These are phyloP conservation scores for Phaethon lepturus DNA, from an alignment of 2,113 vertebrate species.

Conservation along the genomic window DNA sequence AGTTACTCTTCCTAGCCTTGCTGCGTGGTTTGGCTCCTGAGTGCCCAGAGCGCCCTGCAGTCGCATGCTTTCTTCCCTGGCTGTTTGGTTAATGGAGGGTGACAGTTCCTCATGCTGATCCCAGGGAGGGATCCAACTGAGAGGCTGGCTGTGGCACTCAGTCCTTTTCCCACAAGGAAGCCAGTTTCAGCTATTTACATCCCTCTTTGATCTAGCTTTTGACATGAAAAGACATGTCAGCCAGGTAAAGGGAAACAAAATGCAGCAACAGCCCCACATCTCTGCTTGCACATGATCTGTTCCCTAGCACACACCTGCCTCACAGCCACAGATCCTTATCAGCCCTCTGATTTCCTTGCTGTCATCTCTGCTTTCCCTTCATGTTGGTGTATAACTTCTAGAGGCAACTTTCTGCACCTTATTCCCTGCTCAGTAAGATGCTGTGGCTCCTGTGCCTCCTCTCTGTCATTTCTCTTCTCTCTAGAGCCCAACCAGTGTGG, in stretches of 20 bases:
- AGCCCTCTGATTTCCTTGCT: not conserved
- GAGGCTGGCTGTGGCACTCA: not conserved
- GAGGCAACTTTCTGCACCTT: not conserved
- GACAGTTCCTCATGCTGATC: not conserved
- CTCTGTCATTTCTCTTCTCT: not conserved
- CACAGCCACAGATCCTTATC: conserved; percentile 10
- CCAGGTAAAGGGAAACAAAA: not conserved
- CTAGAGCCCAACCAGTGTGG: not conserved
- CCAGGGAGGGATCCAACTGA: not conserved
- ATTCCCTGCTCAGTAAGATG: not conserved
- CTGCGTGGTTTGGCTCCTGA: not conserved
- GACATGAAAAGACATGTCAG: conserved; percentile 27
- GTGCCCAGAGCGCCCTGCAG: not conserved
- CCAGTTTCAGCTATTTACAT: not conserved
- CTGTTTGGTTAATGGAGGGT: not conserved
- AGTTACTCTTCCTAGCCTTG: fast-evolving
- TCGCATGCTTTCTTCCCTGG: not conserved
- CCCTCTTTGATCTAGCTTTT: conserved; percentile 8
- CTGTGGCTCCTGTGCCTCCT: not conserved
- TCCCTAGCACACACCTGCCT: conserved; percentile 25
- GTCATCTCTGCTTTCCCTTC: not conserved
- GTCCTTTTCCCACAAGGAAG: conserved; percentile 38
- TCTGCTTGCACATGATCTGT: not conserved
- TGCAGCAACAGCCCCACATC: not conserved
- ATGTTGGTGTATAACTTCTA: not conserved